Conservation (phyloP, 1,140 invertebrate species). For the Melitaea cinxia region DNA sequence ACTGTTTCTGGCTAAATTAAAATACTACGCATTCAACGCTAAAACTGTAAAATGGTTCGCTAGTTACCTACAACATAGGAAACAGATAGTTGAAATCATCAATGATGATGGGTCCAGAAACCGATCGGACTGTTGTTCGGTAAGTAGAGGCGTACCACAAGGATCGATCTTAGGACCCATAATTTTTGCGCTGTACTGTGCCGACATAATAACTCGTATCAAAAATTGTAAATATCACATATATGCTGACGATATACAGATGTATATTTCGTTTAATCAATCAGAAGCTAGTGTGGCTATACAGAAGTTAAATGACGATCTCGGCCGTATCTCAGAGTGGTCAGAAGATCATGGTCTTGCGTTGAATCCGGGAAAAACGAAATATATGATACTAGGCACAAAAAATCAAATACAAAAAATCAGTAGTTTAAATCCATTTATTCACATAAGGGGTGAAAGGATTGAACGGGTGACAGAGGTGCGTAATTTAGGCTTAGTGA, state of each 20-base stretch:
- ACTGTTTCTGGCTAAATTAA: too few relatives aligned
- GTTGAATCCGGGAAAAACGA: constrained; percentile 17
- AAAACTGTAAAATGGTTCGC: background rate
- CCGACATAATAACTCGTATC: constrained; percentile 10
- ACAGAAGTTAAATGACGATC: constrained; percentile 15
- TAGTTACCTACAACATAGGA: background rate
- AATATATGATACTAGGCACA: constrained; percentile 17
- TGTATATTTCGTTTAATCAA: constrained; percentile 9
- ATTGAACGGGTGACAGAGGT: constrained; percentile 25
- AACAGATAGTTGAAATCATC: background rate
- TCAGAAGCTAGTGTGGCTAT: constrained; percentile 1
- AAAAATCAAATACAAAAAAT: constrained; percentile 2
- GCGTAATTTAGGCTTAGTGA: constrained; percentile 23
- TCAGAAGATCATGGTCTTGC: constrained; percentile 4
- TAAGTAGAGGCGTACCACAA: too few relatives aligned
- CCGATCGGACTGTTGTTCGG: too few relatives aligned
- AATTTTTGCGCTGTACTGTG: constrained; percentile 12
- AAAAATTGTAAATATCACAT: constrained; percentile 16
- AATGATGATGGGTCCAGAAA: background rate
- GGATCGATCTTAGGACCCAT: constrained; percentile 21
- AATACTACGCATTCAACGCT: background rate
- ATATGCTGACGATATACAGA: constrained; percentile 23
- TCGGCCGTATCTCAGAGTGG: constrained; percentile 13
- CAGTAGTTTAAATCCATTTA: background rate
- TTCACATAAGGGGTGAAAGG: constrained; percentile 4